A percentile compares a stretch with the other conserved stretches of the same genome.
These are phyloP conservation scores for Epicauta chinensis DNA, from an alignment of 1,140 invertebrate genomes.

Conservation along the genomic window DNA sequence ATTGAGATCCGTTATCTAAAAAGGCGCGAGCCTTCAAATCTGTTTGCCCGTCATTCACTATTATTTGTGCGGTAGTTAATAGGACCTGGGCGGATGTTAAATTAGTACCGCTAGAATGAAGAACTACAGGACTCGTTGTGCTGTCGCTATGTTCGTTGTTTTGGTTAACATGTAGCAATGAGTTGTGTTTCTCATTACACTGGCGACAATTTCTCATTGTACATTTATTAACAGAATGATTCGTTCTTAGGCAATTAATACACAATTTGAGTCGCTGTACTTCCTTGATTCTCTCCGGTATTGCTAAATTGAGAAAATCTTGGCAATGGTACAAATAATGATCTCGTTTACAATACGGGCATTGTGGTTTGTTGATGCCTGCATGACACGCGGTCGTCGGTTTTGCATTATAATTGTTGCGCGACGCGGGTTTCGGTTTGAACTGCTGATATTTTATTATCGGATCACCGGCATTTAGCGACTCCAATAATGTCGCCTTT, in stretches of 20 bases:
- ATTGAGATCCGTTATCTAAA: slow-evolving; percentile 1
- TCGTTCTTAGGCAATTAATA: slow-evolving; percentile 5
- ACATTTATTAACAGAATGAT: background rate
- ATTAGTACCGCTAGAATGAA: background rate
- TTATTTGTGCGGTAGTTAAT: background rate
- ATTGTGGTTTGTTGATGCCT: background rate
- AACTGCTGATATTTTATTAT: background rate
- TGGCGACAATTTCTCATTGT: background rate
- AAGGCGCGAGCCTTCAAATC: background rate
- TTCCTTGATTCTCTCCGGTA: background rate
- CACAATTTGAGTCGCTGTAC: slow-evolving; percentile 6
- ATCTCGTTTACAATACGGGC: background rate
- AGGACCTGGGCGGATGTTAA: background rate
- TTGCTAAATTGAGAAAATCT: background rate
- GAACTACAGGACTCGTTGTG: background rate
- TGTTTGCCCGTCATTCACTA: background rate
- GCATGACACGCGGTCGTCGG: background rate
- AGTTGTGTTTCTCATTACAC: slow-evolving; percentile 2
- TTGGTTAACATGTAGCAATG: background rate
- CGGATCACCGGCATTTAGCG: background rate
- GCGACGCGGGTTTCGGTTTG: background rate
- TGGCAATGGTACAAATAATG: background rate
- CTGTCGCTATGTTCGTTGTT: background rate
- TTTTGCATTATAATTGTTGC: background rate
- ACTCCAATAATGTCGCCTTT: background rate